phyloP scores from a whole-genome alignment of 1,140 invertebrate species.

The Aethina tumida region DNA sequence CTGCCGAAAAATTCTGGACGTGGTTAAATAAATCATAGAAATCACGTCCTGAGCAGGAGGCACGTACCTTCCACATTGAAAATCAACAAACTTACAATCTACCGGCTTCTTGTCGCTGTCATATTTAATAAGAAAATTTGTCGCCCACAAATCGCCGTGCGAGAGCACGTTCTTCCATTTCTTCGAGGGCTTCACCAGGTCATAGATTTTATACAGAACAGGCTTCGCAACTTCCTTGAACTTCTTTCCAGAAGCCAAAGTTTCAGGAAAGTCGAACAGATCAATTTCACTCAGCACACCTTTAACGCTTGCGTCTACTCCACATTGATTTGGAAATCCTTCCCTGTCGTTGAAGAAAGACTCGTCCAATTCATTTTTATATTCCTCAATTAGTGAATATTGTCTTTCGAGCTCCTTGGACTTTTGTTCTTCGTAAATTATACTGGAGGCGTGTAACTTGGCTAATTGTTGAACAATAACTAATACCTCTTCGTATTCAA shows the following conservation, averaged over 20 bases:
- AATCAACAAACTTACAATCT: constrained; percentile 38
- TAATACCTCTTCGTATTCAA: constrained; percentile 23
- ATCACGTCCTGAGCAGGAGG: constrained; percentile 40
- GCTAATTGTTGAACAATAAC: constrained; percentile 30
- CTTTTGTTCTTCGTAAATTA: constrained; percentile 30
- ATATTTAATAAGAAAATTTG: constrained; percentile 38
- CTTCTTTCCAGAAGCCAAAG: constrained; percentile 3
- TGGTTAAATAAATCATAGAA: constrained; percentile 35
- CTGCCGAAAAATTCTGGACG: constrained; percentile 30
- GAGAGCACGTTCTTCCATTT: constrained; percentile 31
- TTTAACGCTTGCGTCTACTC: constrained; percentile 15
- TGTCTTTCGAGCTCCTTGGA: constrained; percentile 12
- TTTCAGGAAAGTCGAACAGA: constrained; percentile 13
- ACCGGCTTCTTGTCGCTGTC: constrained; percentile 24
- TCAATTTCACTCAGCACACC: constrained; percentile 17
- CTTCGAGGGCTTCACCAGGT: constrained; percentile 16
- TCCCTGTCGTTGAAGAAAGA: constrained; percentile 11
- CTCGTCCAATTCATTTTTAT: constrained; percentile 20
- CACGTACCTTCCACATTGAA: constrained; percentile 35
- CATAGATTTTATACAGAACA: constrained; percentile 11
- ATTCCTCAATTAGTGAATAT: constrained; percentile 13
- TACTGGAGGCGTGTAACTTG: constrained; percentile 30
- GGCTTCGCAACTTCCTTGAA: constrained; percentile 8
- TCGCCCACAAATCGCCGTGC: constrained; percentile 38
- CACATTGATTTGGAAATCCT: constrained; percentile 14